A percentile compares a stretch with the other conserved stretches of the same genome.
Evolutionary conservation across 2,113 vertebrate genomes (phyloP).

Genomic region (Corydoras sp.): DNA sequence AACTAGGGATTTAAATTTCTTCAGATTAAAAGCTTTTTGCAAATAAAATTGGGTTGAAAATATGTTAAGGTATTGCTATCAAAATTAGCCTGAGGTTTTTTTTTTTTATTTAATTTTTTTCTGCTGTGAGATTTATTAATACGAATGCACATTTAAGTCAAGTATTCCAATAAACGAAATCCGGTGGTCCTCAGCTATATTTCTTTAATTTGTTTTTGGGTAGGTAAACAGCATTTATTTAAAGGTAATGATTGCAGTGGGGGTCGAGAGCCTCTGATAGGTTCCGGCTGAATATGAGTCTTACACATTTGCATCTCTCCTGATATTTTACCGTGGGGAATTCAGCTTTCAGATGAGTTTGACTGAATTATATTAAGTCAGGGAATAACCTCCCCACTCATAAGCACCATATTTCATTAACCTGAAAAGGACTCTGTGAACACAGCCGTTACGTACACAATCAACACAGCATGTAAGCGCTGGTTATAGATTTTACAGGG

Average conservation of each 20-base stretch:
- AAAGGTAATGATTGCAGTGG: slow-evolving; percentile 29
- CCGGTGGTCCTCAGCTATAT: not conserved
- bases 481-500: slow-evolving; percentile 29
- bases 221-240: slow-evolving; percentile 29
- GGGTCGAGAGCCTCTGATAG: slow-evolving; percentile 18
- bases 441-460: slow-evolving; percentile 20
- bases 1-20: too few species aligned
- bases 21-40: too few species aligned
- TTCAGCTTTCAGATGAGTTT: slow-evolving; percentile 37
- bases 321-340: slow-evolving; percentile 25
- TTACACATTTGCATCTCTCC: slow-evolving; percentile 36
- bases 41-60: not conserved
- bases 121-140: not conserved
- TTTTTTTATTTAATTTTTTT: not conserved
- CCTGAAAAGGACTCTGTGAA: slow-evolving; percentile 24
- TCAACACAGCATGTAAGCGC: not conserved
- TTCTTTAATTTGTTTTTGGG: slow-evolving; percentile 23
- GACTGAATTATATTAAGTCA: slow-evolving; percentile 35
- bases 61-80: not conserved
- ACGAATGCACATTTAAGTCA: not conserved
- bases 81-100: not conserved
- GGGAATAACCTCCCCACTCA: slow-evolving; percentile 31
- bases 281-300: slow-evolving; percentile 7
- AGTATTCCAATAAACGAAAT: not conserved
- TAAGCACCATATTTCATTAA: slow-evolving; percentile 37